Evolutionary conservation across 1,140 invertebrate genomes (phyloP), one percentile per base, ranked within the genome.

Genomic region (Temnothorax curvispinosus): DNA sequence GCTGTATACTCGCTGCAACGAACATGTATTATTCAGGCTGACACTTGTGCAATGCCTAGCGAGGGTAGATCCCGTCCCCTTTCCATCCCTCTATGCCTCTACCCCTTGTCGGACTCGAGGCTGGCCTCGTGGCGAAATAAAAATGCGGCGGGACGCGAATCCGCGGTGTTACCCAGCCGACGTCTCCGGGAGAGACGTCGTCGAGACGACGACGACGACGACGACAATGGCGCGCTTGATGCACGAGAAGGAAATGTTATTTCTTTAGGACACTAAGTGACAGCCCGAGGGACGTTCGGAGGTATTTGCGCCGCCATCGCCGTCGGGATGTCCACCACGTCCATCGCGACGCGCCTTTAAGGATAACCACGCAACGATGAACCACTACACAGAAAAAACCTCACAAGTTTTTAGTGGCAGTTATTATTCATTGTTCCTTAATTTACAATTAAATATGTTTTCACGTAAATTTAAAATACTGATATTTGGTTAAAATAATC

Each of bases 21-120:
- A 90, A 93, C 91, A 94, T 93, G 94, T 93, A 94, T 95, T 95
- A 95, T 94, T 94, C 94, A 94, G 92, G 71, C 85, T 94, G 93
- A 94, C 93, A 92, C 91, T 92, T 86, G 91, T 85, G 90, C 88
- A 89, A 88, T 88, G 89, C 91, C 91, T 90, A 90, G 90, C 87
- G 67, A 91, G 91, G 88, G 88, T 78, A 81, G 88, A 92, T 88
- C 69, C 64, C 38, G 47, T 71, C 38, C 85, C 32, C 54, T 35
- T 78, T 44, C 27, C 58, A 27, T 41, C 41, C 54, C 72, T 27
- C 54, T 35, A 32, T 80, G 11, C 76, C 62, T 54, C 32, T 18
- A 13, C 56, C 41, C 54, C 27, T 35, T 38, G 71, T 87, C 76
- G 67, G 86, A 72, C 89, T 74, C 54, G 85, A 86, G 88, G 89